Conservation (phyloP, 2,888 invertebrate species). For the Athalia circularis region DNA sequence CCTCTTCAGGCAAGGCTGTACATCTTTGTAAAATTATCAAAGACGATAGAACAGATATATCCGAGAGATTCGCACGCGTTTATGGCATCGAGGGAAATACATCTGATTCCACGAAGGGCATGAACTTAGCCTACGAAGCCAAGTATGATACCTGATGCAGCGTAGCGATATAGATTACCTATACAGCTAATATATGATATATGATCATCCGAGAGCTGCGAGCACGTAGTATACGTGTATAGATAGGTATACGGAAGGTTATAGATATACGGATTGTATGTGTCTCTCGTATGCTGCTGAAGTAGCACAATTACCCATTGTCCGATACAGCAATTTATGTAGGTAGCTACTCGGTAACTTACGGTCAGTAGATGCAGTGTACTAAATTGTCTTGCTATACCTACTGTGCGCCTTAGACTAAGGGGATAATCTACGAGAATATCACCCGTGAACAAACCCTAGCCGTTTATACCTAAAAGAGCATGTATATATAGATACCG, state of each 20-base stretch:
- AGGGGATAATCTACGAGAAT: slow-evolving; percentile 65
- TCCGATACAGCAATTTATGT: slow-evolving; percentile 73
- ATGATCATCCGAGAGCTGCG: neutral
- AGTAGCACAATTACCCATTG: slow-evolving; percentile 73
- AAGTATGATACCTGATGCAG: neutral
- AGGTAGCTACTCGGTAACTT: slow-evolving; percentile 67
- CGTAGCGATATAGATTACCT: slow-evolving; percentile 13
- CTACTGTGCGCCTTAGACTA: slow-evolving; percentile 64
- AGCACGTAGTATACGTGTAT: slow-evolving; percentile 7
- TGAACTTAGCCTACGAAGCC: neutral
- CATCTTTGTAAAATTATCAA: too few species aligned
- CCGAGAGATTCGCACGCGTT: neutral
- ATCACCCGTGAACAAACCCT: slow-evolving; percentile 19
- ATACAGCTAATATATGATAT: neutral
- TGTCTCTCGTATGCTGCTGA: slow-evolving; percentile 49
- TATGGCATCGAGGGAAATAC: slow-evolving; percentile 4
- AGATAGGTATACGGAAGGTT: slow-evolving; percentile 7
- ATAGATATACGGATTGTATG: slow-evolving; percentile 27
- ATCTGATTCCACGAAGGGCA: neutral
- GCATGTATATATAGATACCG: too few species aligned
- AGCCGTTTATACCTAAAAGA: too few species aligned
- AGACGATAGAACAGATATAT: too few species aligned
- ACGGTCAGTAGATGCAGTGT: slow-evolving; percentile 60
- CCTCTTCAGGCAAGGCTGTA: too few species aligned
- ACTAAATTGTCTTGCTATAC: slow-evolving; percentile 51